Evolutionary conservation across 37 sponge, comb jelly and placozoan species (phyloP), one percentile per base, ranked within the genome.

Genomic region (Beroe ovata): DNA sequence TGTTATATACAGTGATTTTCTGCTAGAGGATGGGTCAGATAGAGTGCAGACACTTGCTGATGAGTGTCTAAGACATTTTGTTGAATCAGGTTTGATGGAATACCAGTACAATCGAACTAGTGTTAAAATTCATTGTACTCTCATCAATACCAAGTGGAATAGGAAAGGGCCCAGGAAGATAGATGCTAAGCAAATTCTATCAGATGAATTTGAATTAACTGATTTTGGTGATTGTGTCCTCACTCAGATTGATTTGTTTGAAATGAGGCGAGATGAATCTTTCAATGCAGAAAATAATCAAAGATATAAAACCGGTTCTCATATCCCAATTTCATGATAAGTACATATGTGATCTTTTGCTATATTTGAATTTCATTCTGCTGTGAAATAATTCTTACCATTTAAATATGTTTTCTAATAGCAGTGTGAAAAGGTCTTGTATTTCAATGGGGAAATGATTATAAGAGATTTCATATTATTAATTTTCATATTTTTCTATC

Each of bases 1-100:
- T 11, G 92, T 96, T 22, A 81, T 96, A 58, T 96, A 92, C 89
- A 91, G 91, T n/a, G 92, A 94, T 30, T 93, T 93, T 22, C 29
- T 38, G 0, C 60, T 89, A 21, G 26, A 42, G 0, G 96, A 93
- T 59, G 71, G 60, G 4, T 90, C 94, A 0, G 38, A 90, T 63
- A 88, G 93, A 91, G 18, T 77, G 22, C 84, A 77, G 22, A 42
- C 26, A 3, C 84, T 77, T 25, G 84, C 84, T 39, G 84, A 77
- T 35, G n/a, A 3, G 28, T 77, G 84, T 77, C 38, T 77, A 25
- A 35, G 33, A 42, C 21, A 36, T 4, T 77, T 77, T 77, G 84
- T 77, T 26, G 28, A 77, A 0, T 23, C 6, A 40, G 84, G 84
- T 11, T 23, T 77, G 25, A 77, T 77, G 84, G 54, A 42, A 22